phyloP scores from a whole-genome alignment of 2,888 invertebrate species.

The Odontocerum albicorne region DNA sequence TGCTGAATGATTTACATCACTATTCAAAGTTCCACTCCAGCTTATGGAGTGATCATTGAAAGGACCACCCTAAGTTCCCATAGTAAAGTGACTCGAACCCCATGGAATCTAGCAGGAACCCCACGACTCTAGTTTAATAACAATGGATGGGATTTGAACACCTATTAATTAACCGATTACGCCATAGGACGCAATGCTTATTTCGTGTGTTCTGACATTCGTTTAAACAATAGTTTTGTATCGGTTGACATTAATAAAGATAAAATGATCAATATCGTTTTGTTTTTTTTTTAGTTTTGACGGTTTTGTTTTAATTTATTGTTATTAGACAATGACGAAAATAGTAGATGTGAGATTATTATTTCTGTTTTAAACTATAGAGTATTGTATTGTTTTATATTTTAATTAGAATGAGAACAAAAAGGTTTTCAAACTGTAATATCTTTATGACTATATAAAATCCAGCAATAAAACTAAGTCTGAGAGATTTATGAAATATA shows the following conservation, averaged over 20 bases:
- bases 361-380: too few relatives aligned
- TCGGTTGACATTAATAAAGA: slow-evolving; percentile 7
- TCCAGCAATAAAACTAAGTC: too few relatives aligned
- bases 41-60: slow-evolving; percentile 12
- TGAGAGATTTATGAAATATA: too few relatives aligned
- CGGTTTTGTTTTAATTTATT: slow-evolving; percentile 14
- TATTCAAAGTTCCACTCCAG: background rate
- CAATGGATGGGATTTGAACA: slow-evolving; percentile 26
- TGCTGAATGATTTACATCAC: slow-evolving; percentile 9
- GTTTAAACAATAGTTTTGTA: slow-evolving; percentile 5
- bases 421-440: too few relatives aligned
- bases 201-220: background rate
- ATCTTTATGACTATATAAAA: too few relatives aligned
- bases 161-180: slow-evolving; percentile 35
- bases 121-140: slow-evolving; percentile 27
- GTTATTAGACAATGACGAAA: too few relatives aligned
- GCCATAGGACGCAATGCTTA: slow-evolving; percentile 1
- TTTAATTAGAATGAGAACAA: too few relatives aligned
- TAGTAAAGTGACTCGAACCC: background rate
- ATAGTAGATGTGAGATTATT: too few relatives aligned
- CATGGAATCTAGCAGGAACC: slow-evolving; percentile 30
- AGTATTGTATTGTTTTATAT: too few relatives aligned
- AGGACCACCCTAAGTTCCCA: slow-evolving; percentile 1
- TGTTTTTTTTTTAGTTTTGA: too few relatives aligned
- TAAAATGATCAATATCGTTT: background rate